These are phyloP conservation scores for Melinopterus prodromus DNA, from an alignment of 2,888 invertebrate genomes.

Conservation along the genomic window DNA sequence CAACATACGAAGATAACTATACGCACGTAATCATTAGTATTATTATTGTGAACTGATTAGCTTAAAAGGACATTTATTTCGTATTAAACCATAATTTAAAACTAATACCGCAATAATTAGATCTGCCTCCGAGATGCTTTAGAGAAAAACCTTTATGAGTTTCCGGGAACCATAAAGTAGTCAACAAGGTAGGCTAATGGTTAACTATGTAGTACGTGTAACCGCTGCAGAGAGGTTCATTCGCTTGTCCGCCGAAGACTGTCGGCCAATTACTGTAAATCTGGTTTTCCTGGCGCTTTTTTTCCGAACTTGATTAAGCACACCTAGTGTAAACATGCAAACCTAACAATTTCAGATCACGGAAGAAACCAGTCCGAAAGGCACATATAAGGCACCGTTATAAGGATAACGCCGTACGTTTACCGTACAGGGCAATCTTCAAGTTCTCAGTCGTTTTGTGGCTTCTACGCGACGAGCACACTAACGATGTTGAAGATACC, in stretches of 20 bases:
- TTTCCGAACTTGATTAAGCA: neutral
- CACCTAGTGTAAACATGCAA: neutral
- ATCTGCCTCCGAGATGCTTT: neutral
- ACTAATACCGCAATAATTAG: neutral
- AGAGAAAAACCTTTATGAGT: neutral
- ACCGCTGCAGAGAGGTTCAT: neutral
- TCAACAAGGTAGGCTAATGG: too few species aligned
- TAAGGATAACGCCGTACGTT: slow-evolving; percentile 31
- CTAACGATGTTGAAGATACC: neutral
- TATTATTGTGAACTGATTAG: too few species aligned
- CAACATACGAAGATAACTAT: too few species aligned
- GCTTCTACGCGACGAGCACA: slow-evolving; percentile 17
- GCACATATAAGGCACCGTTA: slow-evolving; percentile 31
- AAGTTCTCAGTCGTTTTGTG: slow-evolving; percentile 28
- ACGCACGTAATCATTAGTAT: too few species aligned
- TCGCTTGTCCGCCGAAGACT: neutral
- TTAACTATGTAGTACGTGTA: neutral
- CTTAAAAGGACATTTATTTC: neutral
- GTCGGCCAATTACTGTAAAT: neutral
- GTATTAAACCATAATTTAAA: neutral
- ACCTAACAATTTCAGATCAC: neutral
- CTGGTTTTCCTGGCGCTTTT: neutral
- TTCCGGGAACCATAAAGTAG: neutral
- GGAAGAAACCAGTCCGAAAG: neutral
- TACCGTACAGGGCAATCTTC: slow-evolving; percentile 33